Evolutionary conservation across 2,888 invertebrate species (phyloP), one percentile per base, ranked within the genome.

Genomic region (Cephus pygmeus): DNA sequence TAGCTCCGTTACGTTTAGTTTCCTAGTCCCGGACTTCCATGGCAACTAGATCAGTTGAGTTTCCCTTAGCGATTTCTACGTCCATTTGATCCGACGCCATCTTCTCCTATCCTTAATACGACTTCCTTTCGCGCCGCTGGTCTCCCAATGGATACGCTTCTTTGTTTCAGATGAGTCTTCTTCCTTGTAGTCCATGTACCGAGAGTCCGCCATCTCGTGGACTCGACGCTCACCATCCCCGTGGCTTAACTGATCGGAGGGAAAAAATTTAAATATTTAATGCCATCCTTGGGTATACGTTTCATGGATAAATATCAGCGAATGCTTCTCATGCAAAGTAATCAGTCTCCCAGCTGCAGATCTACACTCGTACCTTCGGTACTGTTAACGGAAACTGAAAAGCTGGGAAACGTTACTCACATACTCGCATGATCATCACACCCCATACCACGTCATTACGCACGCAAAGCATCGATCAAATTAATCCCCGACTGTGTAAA

Each of bases 381-480:
- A 56, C 56, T 56, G 56, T 56, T 56, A 23, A 56, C 56, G 15
- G 56, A 56, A 23, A 56, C 23, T 23, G 23, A 56, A 56, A 56
- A 56, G 75, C 71, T 73, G 35, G 69, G 75, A 71, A 71, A 73
- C 73, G 80, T 81, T 80, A 75, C 81, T 82, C 82, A 71, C 77
- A 77, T 80, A 81, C 77, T 81, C 80, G 77, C 80, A 73, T 73
- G 80, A 80, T 80, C 79, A 69, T 69, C 69, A 68, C 68, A 69
- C 30, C 76, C 34, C 40, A 36, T n/a, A 34, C 73, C 73, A 75
- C 79, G 71, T 75, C 83, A 79, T 83, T 86, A 81, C 69, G 83
- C 83, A 85, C 80, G 81, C 83, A 80, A 80, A 77, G 82, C 86
- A 89, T 88, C 89, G 83, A 89, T 89, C 89, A 88, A 86, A 85